phyloP scores from a whole-genome alignment of 2,888 invertebrate species.

The Diloba caeruleocephala region DNA sequence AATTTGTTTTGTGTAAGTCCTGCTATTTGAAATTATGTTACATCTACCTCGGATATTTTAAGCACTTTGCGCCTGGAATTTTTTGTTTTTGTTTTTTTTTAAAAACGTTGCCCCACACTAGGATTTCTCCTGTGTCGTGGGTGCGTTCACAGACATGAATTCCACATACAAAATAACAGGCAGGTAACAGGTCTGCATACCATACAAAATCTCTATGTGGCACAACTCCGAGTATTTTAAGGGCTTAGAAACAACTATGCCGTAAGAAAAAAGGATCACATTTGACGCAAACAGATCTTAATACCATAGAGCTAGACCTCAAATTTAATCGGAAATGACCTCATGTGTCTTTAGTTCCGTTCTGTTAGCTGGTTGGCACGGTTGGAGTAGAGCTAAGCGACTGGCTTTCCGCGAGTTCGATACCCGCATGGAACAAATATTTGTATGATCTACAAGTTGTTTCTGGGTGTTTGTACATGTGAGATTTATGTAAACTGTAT shows the following conservation, averaged over 20 bases:
- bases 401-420: no score
- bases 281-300: constrained; percentile 35
- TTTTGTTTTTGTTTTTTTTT: no score
- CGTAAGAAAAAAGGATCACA: background rate
- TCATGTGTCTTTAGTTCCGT: constrained; percentile 13
- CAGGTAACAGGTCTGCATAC: constrained; percentile 4
- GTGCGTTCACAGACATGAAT: constrained; percentile 13
- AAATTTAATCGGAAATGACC: constrained; percentile 19
- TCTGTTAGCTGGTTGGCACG: constrained; percentile 12
- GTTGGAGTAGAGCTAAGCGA: no score
- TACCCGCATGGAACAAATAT: no score
- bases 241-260: constrained; percentile 16
- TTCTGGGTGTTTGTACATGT: no score
- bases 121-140: no score
- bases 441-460: no score
- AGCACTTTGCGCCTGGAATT: background rate
- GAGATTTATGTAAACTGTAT: no score
- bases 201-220: constrained; percentile 16
- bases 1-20: no score
- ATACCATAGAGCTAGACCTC: constrained; percentile 3
- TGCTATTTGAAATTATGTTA: no score
- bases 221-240: constrained; percentile 8
- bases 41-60: background rate
- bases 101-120: no score
- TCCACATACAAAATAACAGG: no score